These are phyloP conservation scores for Maniola jurtina DNA, from an alignment of 1,140 invertebrate species.

Conservation along the genomic window DNA sequence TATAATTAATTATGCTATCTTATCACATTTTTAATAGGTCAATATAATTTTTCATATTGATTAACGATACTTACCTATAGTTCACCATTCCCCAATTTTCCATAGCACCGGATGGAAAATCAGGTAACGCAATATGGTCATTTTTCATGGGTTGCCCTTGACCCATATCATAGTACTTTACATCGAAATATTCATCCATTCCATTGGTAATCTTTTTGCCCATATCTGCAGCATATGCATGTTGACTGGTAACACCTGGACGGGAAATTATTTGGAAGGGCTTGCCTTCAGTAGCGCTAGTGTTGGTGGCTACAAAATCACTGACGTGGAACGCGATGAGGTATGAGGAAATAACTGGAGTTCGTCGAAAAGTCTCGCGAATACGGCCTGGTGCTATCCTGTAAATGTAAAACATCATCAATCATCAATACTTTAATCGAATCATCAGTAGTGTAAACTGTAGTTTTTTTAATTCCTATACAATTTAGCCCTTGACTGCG, in stretches of 20 bases:
- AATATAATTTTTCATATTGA: neutral
- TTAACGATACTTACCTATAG: slow-evolving; percentile 76
- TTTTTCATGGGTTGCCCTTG: slow-evolving; percentile 75
- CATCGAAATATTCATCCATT: slow-evolving; percentile 74
- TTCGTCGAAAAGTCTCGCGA: slow-evolving; percentile 68
- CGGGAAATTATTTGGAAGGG: slow-evolving; percentile 76
- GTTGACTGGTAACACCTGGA: slow-evolving; percentile 52
- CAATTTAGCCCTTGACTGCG: no score
- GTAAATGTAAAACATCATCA: slow-evolving; percentile 19
- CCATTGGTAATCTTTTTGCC: slow-evolving; percentile 76
- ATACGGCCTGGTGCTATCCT: slow-evolving; percentile 44
- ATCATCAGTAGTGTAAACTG: neutral
- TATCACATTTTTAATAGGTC: neutral
- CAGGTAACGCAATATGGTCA: slow-evolving; percentile 86
- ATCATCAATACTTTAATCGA: neutral
- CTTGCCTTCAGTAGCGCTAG: slow-evolving; percentile 49
- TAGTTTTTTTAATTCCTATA: no score
- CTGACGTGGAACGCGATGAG: slow-evolving; percentile 91
- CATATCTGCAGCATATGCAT: slow-evolving; percentile 79
- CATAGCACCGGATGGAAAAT: slow-evolving; percentile 85
- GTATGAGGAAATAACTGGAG: slow-evolving; percentile 91
- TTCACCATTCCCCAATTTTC: slow-evolving; percentile 84
- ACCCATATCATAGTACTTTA: slow-evolving; percentile 70
- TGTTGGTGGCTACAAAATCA: slow-evolving; percentile 81
- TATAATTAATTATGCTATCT: slow-evolving; percentile 4